A percentile compares a stretch with the other conserved stretches of the same genome.
phyloP scores from a whole-genome alignment of 2,888 invertebrate species.

The Drosophila macrospina region DNA sequence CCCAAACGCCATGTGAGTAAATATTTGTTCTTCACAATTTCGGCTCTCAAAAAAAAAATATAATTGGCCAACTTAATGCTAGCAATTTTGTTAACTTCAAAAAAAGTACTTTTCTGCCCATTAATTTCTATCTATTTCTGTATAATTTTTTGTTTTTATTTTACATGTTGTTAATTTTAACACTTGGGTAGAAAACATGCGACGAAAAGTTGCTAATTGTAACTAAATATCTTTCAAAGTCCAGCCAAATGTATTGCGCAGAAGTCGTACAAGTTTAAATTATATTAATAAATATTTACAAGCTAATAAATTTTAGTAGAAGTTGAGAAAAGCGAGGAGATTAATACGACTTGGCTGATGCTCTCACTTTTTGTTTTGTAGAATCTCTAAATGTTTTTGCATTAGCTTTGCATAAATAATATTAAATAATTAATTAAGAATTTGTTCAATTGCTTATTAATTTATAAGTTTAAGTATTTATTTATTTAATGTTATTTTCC shows the following conservation, averaged over 20 bases:
- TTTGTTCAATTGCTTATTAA: background rate
- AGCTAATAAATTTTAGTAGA: background rate
- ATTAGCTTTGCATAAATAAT: background rate
- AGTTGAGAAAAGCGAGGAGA: background rate
- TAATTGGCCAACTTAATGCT: slow-evolving; percentile 13
- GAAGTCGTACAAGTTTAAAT: slow-evolving; percentile 19
- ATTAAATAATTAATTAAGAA: background rate
- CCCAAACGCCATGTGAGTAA: slow-evolving; percentile 36
- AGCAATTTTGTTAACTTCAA: slow-evolving; percentile 8
- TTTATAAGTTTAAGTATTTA: background rate
- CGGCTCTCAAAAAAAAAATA: slow-evolving; percentile 2
- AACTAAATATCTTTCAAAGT: slow-evolving; percentile 37
- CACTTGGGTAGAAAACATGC: slow-evolving; percentile 44
- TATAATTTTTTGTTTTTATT: slow-evolving; percentile 12
- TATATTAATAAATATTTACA: slow-evolving; percentile 25
- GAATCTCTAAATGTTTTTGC: background rate
- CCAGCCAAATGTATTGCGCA: slow-evolving; percentile 18
- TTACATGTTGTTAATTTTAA: slow-evolving; percentile 56
- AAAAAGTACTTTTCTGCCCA: slow-evolving; percentile 32
- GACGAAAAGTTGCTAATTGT: slow-evolving; percentile 56
- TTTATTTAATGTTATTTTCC: background rate
- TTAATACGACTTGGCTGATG: background rate
- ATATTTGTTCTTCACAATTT: slow-evolving; percentile 50
- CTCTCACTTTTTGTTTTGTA: background rate
- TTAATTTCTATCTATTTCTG: slow-evolving; percentile 16